Evolutionary conservation across 2,888 invertebrate species (phyloP).

Genomic region (Cerceris rybyensis): DNA sequence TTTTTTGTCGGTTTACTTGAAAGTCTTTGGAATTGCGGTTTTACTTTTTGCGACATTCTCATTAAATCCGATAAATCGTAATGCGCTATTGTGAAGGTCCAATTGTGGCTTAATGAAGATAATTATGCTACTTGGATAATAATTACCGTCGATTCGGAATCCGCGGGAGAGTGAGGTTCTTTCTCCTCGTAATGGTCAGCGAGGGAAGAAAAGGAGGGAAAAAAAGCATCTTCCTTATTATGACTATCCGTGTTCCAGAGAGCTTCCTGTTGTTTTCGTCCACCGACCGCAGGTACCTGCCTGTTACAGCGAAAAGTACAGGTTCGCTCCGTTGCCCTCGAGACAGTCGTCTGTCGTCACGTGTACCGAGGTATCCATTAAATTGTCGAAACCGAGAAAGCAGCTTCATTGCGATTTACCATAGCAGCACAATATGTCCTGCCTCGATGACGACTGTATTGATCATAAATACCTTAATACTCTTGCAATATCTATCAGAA

Average conservation of each 20-base stretch:
- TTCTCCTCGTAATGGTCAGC: slow-evolving; percentile 17
- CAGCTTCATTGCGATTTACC: slow-evolving; percentile 29
- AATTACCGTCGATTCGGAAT: slow-evolving; percentile 26
- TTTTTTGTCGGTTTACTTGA: background rate
- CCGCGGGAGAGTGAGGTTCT: slow-evolving; percentile 18
- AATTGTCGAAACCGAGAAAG: slow-evolving; percentile 38
- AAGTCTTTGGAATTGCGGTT: slow-evolving; percentile 1
- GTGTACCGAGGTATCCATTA: slow-evolving; percentile 38
- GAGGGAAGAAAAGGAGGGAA: slow-evolving; percentile 9
- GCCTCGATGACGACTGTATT: slow-evolving; percentile 29
- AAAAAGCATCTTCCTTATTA: slow-evolving; percentile 27
- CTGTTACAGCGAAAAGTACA: slow-evolving; percentile 49
- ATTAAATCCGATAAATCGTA: slow-evolving; percentile 21
- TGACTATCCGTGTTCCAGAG: slow-evolving; percentile 20
- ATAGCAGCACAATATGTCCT: slow-evolving; percentile 27
- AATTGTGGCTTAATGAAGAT: slow-evolving; percentile 36
- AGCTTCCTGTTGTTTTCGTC: slow-evolving; percentile 27
- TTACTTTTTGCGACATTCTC: background rate
- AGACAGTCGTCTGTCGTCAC: slow-evolving; percentile 50
- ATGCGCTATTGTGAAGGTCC: slow-evolving; percentile 32
- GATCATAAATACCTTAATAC: slow-evolving; percentile 37
- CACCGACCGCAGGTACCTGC: slow-evolving; percentile 18
- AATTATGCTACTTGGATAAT: slow-evolving; percentile 44
- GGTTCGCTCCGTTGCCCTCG: slow-evolving; percentile 37
- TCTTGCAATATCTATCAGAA: background rate